Conservation (phyloP, 1,140 invertebrate genomes). For the Leucophenga varia region DNA sequence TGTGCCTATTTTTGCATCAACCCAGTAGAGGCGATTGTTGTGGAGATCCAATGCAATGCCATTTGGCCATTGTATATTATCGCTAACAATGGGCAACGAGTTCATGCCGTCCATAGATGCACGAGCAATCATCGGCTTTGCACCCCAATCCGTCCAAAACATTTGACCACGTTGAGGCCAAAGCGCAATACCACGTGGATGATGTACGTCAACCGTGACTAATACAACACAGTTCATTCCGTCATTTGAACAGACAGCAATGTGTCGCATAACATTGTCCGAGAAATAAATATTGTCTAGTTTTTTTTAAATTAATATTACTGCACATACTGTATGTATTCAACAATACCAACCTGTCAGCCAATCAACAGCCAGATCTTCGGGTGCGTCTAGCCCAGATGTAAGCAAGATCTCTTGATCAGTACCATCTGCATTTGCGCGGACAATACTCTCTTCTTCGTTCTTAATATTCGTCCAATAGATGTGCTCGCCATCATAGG, state of each 20-base stretch:
- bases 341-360: constrained; percentile 59
- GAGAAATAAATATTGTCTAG: constrained; percentile 73
- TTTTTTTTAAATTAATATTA: too few relatives aligned
- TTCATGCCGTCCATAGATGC: constrained; percentile 81
- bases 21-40: constrained; percentile 76
- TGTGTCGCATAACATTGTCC: constrained; percentile 69
- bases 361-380: constrained; percentile 81
- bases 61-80: constrained; percentile 80
- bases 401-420: constrained; percentile 63
- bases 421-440: constrained; percentile 61
- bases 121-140: constrained; percentile 70
- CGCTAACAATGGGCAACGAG: constrained; percentile 63
- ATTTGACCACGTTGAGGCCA: constrained; percentile 68
- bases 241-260: constrained; percentile 72
- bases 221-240: constrained; percentile 66
- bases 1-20: constrained; percentile 70
- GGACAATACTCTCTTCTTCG: constrained; percentile 67
- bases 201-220: constrained; percentile 60
- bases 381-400: constrained; percentile 69
- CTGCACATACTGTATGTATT: too few relatives aligned
- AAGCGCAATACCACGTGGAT: constrained; percentile 66
- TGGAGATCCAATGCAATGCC: constrained; percentile 86
- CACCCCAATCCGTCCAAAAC: constrained; percentile 86
- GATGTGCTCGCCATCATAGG: constrained; percentile 66
- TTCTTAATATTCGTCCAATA: constrained; percentile 74